Conservation (phyloP, 2,113 vertebrate genomes). For the Neotragus pygmaeus region DNA sequence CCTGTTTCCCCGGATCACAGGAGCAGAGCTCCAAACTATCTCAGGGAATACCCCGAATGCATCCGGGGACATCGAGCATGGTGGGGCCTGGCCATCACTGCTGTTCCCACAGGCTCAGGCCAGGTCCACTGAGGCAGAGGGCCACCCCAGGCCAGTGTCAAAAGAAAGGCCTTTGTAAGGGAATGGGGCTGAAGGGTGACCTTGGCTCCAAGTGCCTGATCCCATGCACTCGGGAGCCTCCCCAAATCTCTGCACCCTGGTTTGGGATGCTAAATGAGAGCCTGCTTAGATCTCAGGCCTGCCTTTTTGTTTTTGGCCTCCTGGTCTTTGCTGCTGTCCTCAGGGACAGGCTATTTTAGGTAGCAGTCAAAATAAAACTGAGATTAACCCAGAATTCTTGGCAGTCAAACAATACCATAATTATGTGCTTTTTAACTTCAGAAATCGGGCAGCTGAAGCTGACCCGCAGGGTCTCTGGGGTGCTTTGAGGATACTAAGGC, state of each 20-base stretch:
- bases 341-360: constrained; percentile 70
- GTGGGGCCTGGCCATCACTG: not conserved
- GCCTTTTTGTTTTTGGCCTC: constrained; percentile 41
- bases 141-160: not conserved
- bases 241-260: not conserved
- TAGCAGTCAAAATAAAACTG: constrained; percentile 75
- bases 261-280: not conserved
- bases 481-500: constrained; percentile 10
- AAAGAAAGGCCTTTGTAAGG: not conserved
- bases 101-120: not conserved
- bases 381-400: constrained; percentile 74
- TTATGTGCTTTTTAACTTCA: constrained; percentile 70
- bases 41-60: not conserved
- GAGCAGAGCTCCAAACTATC: not conserved
- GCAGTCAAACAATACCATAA: constrained; percentile 73
- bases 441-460: constrained; percentile 36
- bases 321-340: constrained; percentile 46
- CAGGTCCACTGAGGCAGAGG: not conserved
- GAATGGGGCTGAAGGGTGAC: fast-evolving
- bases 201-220: not conserved
- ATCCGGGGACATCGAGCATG: not conserved
- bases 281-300: not conserved
- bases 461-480: not conserved
- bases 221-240: not conserved
- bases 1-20: not conserved